These are phyloP conservation scores for Hemitrygon akajei DNA, from an alignment of 2,797 vertebrate genomes.

Conservation along the genomic window DNA sequence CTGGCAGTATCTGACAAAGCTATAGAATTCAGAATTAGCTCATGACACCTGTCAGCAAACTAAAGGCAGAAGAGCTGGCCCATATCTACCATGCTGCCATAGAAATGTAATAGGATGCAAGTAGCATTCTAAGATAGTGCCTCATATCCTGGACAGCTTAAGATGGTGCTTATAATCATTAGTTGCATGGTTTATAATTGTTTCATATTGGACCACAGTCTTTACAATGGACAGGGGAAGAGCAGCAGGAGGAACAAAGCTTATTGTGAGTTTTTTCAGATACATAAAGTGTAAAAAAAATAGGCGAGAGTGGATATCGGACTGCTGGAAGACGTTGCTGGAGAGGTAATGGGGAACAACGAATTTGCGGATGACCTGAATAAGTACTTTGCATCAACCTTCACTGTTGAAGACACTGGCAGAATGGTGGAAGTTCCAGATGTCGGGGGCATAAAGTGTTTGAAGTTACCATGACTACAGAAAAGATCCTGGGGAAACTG, in stretches of 20 bases:
- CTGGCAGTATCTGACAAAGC: not conserved
- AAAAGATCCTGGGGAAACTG: no score
- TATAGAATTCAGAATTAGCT: not conserved
- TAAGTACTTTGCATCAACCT: no score
- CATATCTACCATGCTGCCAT: not conserved
- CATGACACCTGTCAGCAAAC: not conserved
- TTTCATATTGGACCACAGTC: not conserved
- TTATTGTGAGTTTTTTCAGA: no score
- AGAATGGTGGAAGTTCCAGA: no score
- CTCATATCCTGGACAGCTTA: not conserved
- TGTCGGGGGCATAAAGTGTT: no score
- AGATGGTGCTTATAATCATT: not conserved
- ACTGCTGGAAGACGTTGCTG: no score
- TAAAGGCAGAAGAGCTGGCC: not conserved
- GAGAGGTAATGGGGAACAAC: no score
- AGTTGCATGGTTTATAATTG: not conserved
- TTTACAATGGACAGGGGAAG: not conserved
- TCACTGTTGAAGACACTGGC: no score
- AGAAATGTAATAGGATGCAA: not conserved
- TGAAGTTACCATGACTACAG: no score
- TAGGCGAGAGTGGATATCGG: no score
- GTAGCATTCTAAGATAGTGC: not conserved
- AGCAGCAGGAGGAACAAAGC: not conserved
- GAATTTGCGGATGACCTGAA: no score
- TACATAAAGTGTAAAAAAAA: no score